A percentile compares a stretch with the other conserved stretches of the same genome.
These are phyloP conservation scores for Dallia pectoralis DNA, from an alignment of 2,797 vertebrate species.

Conservation along the genomic window DNA sequence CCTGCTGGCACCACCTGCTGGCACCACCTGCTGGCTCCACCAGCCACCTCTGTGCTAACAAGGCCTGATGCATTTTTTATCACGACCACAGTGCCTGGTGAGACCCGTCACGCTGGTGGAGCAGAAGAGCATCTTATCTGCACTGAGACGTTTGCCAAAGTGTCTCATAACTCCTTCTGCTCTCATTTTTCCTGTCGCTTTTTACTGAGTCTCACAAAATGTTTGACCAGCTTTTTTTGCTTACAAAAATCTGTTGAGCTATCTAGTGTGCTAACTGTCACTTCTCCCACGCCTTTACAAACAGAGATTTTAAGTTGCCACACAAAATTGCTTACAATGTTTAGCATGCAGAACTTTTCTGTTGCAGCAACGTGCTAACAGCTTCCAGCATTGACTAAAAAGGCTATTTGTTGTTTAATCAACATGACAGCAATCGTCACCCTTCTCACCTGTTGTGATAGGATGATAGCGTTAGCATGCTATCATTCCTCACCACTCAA, in stretches of 20 bases:
- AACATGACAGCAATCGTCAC: too few relatives aligned
- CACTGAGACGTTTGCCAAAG: slow-evolving; percentile 16
- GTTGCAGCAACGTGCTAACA: too few relatives aligned
- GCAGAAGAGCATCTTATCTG: slow-evolving; percentile 46
- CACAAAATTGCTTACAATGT: too few relatives aligned
- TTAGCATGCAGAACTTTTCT: too few relatives aligned
- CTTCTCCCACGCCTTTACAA: slow-evolving; percentile 13
- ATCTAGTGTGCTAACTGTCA: slow-evolving; percentile 43
- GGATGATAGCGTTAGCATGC: too few relatives aligned
- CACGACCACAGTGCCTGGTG: slow-evolving; percentile 38
- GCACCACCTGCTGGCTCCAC: slow-evolving; percentile 73
- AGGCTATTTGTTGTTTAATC: too few relatives aligned
- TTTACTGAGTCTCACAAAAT: neutral
- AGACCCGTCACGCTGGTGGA: slow-evolving; percentile 39
- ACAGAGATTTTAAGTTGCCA: slow-evolving; percentile 25
- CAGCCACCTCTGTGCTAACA: slow-evolving; percentile 74
- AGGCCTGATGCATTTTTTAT: slow-evolving; percentile 83
- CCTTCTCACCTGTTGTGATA: too few relatives aligned
- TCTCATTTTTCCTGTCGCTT: neutral
- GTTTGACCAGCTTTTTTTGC: neutral
- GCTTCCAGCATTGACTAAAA: too few relatives aligned
- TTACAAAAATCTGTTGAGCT: slow-evolving; percentile 7
- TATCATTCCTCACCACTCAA: neutral
- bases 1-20: slow-evolving; percentile 77
- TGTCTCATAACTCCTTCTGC: slow-evolving; percentile 1